Conservation (phyloP, 2,888 invertebrate species). For the Habroteleia sp. region DNA sequence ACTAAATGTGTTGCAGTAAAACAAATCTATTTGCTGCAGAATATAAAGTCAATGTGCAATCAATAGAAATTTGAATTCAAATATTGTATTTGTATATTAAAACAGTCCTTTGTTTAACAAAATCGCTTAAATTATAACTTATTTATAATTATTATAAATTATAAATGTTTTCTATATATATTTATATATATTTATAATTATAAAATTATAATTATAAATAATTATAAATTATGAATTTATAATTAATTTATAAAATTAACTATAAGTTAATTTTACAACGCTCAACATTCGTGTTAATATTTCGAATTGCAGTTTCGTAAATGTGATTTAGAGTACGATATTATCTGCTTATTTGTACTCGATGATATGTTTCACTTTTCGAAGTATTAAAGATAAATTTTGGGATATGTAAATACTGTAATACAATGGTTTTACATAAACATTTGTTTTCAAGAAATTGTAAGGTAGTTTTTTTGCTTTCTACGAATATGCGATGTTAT, state of each 20-base stretch:
- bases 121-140: too few relatives aligned
- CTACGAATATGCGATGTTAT: background rate
- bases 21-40: constrained; percentile 11
- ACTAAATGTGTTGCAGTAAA: constrained; percentile 14
- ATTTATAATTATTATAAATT: too few relatives aligned
- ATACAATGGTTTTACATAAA: constrained; percentile 36
- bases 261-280: constrained; percentile 8
- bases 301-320: constrained; percentile 12
- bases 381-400: constrained; percentile 52
- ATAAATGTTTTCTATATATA: too few relatives aligned
- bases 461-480: background rate
- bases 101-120: too few relatives aligned
- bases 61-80: background rate
- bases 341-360: constrained; percentile 54
- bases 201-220: too few relatives aligned
- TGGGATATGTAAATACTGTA: constrained; percentile 41
- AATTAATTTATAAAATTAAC: background rate
- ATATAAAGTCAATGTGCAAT: background rate
- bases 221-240: too few relatives aligned
- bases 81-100: too few relatives aligned
- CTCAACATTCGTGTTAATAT: constrained; percentile 8
- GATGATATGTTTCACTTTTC: constrained; percentile 59
- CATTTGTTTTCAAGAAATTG: constrained; percentile 1
- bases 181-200: too few relatives aligned
- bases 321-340: constrained; percentile 37